Evolutionary conservation across 2,797 vertebrate genomes (phyloP).

Genomic region (Fringilla coelebs): DNA sequence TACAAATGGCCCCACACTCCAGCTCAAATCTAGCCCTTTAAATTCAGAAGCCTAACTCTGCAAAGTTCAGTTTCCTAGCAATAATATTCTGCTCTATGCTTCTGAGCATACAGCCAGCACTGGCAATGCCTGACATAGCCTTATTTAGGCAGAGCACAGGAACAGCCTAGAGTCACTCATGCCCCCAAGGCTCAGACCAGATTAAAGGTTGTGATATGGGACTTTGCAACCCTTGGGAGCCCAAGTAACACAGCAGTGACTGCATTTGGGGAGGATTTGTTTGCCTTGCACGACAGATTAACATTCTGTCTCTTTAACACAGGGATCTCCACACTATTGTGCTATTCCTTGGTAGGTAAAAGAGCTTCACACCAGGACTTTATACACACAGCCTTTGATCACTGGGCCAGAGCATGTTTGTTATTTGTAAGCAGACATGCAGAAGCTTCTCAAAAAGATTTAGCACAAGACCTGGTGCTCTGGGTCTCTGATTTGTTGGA

Average conservation of each 20-base stretch:
- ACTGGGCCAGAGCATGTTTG: background rate
- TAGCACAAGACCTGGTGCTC: background rate
- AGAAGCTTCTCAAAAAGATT: background rate
- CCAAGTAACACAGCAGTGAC: background rate
- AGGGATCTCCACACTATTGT: background rate
- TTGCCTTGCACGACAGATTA: background rate
- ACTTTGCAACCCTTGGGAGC: background rate
- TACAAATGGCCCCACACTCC: background rate
- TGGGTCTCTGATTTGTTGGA: background rate
- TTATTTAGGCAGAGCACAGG: slow-evolving; percentile 27
- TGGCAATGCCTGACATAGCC: background rate
- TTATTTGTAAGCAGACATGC: background rate
- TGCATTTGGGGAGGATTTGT: background rate
- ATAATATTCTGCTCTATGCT: background rate
- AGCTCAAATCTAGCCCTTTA: background rate
- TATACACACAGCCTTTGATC: background rate
- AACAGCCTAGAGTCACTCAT: background rate
- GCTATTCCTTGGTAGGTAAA: background rate
- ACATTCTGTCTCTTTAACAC: background rate
- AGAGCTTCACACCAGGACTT: background rate
- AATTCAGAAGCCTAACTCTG: background rate
- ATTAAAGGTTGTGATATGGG: background rate
- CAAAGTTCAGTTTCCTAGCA: background rate
- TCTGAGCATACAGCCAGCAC: background rate
- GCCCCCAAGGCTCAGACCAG: background rate